phyloP scores from a whole-genome alignment of 2,888 invertebrate genomes.

The Chaetogeoica ovagalla region DNA sequence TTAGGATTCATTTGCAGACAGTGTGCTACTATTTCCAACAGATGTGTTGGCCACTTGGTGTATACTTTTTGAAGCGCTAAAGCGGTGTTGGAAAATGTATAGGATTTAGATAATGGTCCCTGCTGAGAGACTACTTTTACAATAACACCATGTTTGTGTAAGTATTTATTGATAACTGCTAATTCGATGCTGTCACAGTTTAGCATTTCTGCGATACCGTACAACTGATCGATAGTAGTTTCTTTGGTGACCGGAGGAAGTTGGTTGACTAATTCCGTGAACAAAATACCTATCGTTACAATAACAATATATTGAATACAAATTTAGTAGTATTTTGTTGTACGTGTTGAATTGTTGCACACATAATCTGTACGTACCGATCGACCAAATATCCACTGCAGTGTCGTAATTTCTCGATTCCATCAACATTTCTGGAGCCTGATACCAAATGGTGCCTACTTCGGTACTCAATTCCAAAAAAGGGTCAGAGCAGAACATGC shows the following conservation, averaged over 20 bases:
- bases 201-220: constrained; percentile 2
- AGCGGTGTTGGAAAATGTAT: neutral
- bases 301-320: neutral
- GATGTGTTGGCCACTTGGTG: neutral
- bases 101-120: neutral
- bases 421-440: constrained; percentile 37
- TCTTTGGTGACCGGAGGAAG: constrained; percentile 22
- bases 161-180: neutral
- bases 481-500: neutral
- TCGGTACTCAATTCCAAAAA: constrained; percentile 10
- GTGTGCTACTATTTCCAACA: constrained; percentile 5
- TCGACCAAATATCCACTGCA: constrained; percentile 25
- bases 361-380: neutral
- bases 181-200: neutral
- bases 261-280: constrained; percentile 29
- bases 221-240: neutral
- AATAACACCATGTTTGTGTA: neutral
- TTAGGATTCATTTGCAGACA: constrained; percentile 35
- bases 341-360: neutral
- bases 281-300: constrained; percentile 4
- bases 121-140: neutral
- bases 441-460: constrained; percentile 26
- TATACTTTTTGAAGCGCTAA: neutral
- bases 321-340: neutral
- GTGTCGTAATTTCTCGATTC: neutral